phyloP scores from a whole-genome alignment of 1,140 invertebrate genomes.

The Megathymus violae region DNA sequence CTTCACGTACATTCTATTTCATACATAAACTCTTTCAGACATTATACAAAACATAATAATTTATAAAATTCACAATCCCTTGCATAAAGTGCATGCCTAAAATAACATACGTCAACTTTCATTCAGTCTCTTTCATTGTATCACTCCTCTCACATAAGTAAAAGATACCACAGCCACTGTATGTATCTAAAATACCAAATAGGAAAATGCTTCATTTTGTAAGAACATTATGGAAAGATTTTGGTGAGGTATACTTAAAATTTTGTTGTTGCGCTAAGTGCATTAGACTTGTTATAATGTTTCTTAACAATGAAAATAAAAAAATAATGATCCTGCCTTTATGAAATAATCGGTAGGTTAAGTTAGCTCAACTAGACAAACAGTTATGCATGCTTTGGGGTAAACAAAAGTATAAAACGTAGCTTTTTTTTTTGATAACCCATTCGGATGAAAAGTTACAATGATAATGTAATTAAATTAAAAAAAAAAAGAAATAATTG shows the following conservation, averaged over 20 bases:
- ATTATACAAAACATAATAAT: slow-evolving; percentile 79
- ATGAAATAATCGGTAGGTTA: too few relatives aligned
- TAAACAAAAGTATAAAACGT: too few relatives aligned
- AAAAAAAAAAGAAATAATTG: too few relatives aligned
- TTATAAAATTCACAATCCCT: slow-evolving; percentile 82
- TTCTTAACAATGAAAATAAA: too few relatives aligned
- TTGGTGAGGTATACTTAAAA: slow-evolving; percentile 71
- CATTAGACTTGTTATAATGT: slow-evolving; percentile 42
- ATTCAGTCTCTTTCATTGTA: slow-evolving; percentile 65
- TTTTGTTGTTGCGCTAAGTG: slow-evolving; percentile 64
- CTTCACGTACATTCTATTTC: slow-evolving; percentile 43
- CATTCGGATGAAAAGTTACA: too few relatives aligned
- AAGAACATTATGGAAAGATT: slow-evolving; percentile 74
- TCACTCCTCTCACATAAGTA: slow-evolving; percentile 75
- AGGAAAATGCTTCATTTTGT: slow-evolving; percentile 80
- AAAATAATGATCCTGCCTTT: background rate
- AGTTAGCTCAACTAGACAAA: too few relatives aligned
- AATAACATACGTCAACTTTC: slow-evolving; percentile 78
- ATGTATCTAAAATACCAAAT: slow-evolving; percentile 83
- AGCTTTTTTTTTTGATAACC: too few relatives aligned
- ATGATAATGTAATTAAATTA: too few relatives aligned
- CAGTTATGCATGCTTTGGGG: too few relatives aligned
- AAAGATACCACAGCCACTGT: slow-evolving; percentile 83
- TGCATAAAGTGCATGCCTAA: slow-evolving; percentile 82
- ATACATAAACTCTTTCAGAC: slow-evolving; percentile 61